Percentiles rank a stretch among this genome's conserved stretches.
These are phyloP conservation scores for Metacarcinus magister DNA, from an alignment of 2,888 invertebrate genomes.

Conservation along the genomic window DNA sequence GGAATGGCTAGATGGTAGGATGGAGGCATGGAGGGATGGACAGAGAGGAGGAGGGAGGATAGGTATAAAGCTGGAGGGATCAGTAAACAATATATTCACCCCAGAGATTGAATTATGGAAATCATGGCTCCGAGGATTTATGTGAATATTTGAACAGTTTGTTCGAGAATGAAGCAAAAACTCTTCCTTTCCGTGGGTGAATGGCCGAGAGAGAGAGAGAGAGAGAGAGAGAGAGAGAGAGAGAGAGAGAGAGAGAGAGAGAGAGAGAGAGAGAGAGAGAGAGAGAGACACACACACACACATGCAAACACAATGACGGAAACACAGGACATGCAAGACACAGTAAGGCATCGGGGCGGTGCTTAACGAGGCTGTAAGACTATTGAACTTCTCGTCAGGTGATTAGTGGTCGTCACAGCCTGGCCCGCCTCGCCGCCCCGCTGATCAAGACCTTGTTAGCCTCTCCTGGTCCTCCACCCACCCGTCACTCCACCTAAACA, in stretches of 20 bases:
- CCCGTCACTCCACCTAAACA: background rate
- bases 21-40: background rate
- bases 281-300: no score
- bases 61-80: conserved; percentile 53
- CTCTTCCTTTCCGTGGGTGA: background rate
- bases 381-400: conserved; percentile 53
- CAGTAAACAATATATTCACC: conserved; percentile 67
- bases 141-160: conserved; percentile 67
- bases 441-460: conserved; percentile 3
- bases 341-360: background rate
- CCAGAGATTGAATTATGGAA: conserved; percentile 69
- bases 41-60: background rate
- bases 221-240: conserved; percentile 49
- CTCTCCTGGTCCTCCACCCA: conserved; percentile 44
- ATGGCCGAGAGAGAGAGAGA: conserved; percentile 33
- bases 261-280: conserved; percentile 53
- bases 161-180: conserved; percentile 17
- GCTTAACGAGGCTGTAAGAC: background rate
- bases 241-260: conserved; percentile 35
- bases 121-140: conserved; percentile 63
- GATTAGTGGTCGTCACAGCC: conserved; percentile 33
- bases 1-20: background rate
- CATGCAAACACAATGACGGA: background rate
- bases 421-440: background rate
- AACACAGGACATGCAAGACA: background rate